Percentiles rank a stretch among this genome's conserved stretches.
phyloP scores from a whole-genome alignment of 2,797 vertebrate species.

The Pseudochaenichthys georgianus region DNA sequence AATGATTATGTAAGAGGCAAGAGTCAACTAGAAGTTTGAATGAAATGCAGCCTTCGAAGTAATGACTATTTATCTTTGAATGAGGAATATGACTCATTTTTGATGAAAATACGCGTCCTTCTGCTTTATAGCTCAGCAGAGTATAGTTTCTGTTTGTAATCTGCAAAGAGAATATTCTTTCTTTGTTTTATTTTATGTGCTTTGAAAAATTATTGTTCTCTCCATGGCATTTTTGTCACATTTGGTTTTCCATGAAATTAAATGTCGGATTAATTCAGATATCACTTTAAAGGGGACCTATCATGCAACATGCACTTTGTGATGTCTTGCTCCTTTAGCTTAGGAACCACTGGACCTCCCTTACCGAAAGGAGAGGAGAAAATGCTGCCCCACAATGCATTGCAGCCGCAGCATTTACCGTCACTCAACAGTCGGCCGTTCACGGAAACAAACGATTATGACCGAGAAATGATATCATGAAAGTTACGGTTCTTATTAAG shows the following conservation, averaged over 20 bases:
- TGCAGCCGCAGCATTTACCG: too few species aligned
- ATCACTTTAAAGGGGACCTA: neutral
- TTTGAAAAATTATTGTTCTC: neutral
- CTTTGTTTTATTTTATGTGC: neutral
- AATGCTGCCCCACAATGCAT: too few species aligned
- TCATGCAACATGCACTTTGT: too few species aligned
- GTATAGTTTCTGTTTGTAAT: neutral
- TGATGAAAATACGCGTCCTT: constrained; percentile 15
- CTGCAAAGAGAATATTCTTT: neutral
- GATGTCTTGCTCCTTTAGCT: too few species aligned
- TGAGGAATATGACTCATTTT: constrained; percentile 12
- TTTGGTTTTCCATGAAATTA: constrained; percentile 6
- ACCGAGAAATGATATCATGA: too few species aligned
- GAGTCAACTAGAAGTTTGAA: neutral
- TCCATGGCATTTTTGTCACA: neutral
- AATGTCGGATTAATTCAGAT: constrained; percentile 12
- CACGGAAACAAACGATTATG: too few species aligned
- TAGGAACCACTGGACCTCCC: too few species aligned
- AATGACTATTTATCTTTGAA: neutral
- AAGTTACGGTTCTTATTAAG: too few species aligned
- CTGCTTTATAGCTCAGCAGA: constrained; percentile 2
- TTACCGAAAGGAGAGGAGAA: too few species aligned
- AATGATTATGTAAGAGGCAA: neutral
- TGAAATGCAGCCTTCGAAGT: neutral
- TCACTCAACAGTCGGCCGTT: too few species aligned